Evolutionary conservation across 2,113 vertebrate species (phyloP).

Genomic region (Corythoichthys intestinalis): DNA sequence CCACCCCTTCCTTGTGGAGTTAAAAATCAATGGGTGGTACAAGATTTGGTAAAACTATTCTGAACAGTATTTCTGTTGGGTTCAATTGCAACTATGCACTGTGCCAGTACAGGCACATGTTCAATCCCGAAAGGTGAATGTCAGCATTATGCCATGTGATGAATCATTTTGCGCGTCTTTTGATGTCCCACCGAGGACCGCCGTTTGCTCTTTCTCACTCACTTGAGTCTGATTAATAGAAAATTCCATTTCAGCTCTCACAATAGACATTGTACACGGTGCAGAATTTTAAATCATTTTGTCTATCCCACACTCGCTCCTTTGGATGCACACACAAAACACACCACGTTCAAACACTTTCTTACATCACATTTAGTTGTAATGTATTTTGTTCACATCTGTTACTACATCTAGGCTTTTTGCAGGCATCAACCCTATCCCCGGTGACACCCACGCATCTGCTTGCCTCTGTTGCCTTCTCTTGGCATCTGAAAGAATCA

Average conservation of each 20-base stretch:
- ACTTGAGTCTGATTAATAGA: slow-evolving; percentile 41
- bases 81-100: neutral
- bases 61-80: neutral
- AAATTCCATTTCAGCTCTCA: slow-evolving; percentile 32
- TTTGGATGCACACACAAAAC: neutral
- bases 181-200: slow-evolving; percentile 43
- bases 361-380: slow-evolving; percentile 24
- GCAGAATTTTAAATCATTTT: slow-evolving; percentile 26
- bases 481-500: slow-evolving; percentile 39
- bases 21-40: too few species aligned
- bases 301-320: neutral
- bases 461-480: slow-evolving; percentile 48
- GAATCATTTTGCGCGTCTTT: slow-evolving; percentile 39
- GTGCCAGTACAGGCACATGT: neutral
- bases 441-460: slow-evolving; percentile 38
- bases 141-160: slow-evolving; percentile 3
- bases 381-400: slow-evolving; percentile 9
- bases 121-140: neutral
- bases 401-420: slow-evolving; percentile 39
- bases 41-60: neutral
- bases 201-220: slow-evolving; percentile 19
- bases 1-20: too few species aligned
- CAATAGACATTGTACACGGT: slow-evolving; percentile 5
- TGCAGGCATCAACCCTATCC: slow-evolving; percentile 34
- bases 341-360: slow-evolving; percentile 7